Evolutionary conservation across 2,113 vertebrate species (phyloP), one percentile per base, ranked within the genome.

Genomic region (Sander lucioperca): DNA sequence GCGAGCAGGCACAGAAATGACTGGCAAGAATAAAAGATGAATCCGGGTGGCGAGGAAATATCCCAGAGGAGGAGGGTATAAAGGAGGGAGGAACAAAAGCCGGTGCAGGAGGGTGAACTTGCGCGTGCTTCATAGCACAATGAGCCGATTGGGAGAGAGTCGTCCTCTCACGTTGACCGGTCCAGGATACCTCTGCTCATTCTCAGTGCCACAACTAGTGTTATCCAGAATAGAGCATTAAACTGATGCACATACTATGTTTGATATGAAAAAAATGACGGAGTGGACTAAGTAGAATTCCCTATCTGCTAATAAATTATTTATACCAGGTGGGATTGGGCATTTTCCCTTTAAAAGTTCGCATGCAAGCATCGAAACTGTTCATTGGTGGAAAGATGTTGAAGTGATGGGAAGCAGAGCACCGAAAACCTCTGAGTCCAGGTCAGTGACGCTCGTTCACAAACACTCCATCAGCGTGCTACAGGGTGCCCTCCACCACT

Each of bases 11-110:
- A 83, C 84, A 83, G 82, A 93, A 81, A 91, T 89, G 54, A 89
- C 80, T 90, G 88, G 83, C 77, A 78, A 79, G 79, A 79, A 85
- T 86, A 89, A 88, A 91, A 83, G 86, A 93, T 81, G 84, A 86
- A 88, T 85, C 57, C 47, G 61, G 80, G 81, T 81, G 72, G 80
- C 5, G 39, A 73, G 75, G 87, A 83, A 79, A n/a, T 56, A 66
- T 86, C 84, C 82, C 76, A 70, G 71, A 89, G 78, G 77, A 84
- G 39, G 71, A 84, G 83, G 47, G 23, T 58, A 71, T 77, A 79
- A 82, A 87, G 56, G 54, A 67, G 72, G 74, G 30, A 82, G 63
- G 48, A 80, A 82, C 77, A 89, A 92, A 86, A 87, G 76, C 66
- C 77, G 67, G 59, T 4, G 62, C 54, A 77, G 75, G 61, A 77